Evolutionary conservation across 2,888 invertebrate species (phyloP), one percentile per base, ranked within the genome.

Genomic region (Andrena chrysosceles): DNA sequence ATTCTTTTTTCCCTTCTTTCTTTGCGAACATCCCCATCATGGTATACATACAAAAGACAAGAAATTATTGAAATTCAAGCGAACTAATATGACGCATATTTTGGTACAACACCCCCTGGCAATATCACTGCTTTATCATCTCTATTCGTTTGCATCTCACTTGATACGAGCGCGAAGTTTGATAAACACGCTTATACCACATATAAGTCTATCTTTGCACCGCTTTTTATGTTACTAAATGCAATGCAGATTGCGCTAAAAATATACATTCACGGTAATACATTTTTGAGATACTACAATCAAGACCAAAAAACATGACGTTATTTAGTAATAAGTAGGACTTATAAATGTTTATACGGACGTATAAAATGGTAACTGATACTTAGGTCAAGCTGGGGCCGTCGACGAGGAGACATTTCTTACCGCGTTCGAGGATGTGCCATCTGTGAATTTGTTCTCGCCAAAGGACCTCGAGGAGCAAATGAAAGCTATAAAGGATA

Each of bases 361-460:
- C 8, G 13, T 71, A n/a, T 77, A 56, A 62, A 49, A 26, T 67
- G 49, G 16, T 54, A 16, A 52, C 56, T 64, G 20, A 35, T n/a
- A 69, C 71, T 6, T 42, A 75, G 82, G 71, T 68, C 96, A 96
- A 93, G 98, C 98, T 42, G 99, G 99, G 64, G 97, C 97, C 6
- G 97, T 99, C 4, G 98, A 99, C 80, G 96, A 97, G 93, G 98
- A 98, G 76, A 96, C 96, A 1, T 99, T 99, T 94, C 96, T 97
- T 83, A 96, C 96, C 49, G 96, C 97, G 1, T 99, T 99, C 94
- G 97, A 97, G 90, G 96, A 97, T 89, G 96, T 97, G 33, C 97
- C 98, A 6, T 96, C 96, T 66, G 95, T 98, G 20, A 97, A 97
- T 88, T 95, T 99, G 87, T 99, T 97, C 94, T 97, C 98, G 31